Base-by-base conservation (phyloP, 2,113 vertebrate genomes). In the Macquaria australasica region DNA sequence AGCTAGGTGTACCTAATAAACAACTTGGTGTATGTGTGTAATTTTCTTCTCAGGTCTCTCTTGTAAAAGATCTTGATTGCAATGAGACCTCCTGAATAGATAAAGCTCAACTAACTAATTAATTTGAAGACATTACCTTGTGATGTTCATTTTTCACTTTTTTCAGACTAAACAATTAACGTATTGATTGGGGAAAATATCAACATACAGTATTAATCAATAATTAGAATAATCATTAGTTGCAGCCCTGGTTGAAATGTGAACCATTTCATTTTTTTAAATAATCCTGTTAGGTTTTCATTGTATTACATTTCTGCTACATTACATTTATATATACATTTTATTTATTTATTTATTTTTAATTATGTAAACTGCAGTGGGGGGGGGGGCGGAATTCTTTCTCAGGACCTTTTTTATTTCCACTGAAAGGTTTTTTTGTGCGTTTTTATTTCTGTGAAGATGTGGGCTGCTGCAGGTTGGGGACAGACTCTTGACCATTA, bases 401-500 rank as follows among this genome's bases (percentile, higher is more conserved):
- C 37, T 43, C 23, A 23, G 37, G 21, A 43, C 21, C 39, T 66
- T 31, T 31, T 31, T 48, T 28, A 28, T 69, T 50, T 69, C 41
- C 43, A 28, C 43, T 11, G 0, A 6, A 69, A 69, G 4, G 8
- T 21, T 55, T 9, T 73, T 1, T 71, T 71, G 45, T 55, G 5
- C 43, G 14, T 45, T 43, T 6, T 20, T 63, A 0, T 34, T 34
- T 0, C 60, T 74, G 23, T 82, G 23, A 75, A 99, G 98, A 88
- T 99, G 97, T 93, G 98, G 98, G 5, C 93, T 99, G 79, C 94
- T 99, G 51, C 98, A 99, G 91, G 97, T 98, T 2, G 98, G 98
- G 39, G 98, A 99, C 95, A 91, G 98, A 80, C 94, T 99, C 10
- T 93, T 99, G 69, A 97, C 97, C 82, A 98, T 99, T 87, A 99